Percentiles rank a stretch among this genome's conserved stretches.
phyloP scores from a whole-genome alignment of 2,113 vertebrate genomes.

The Callospermophilus lateralis region DNA sequence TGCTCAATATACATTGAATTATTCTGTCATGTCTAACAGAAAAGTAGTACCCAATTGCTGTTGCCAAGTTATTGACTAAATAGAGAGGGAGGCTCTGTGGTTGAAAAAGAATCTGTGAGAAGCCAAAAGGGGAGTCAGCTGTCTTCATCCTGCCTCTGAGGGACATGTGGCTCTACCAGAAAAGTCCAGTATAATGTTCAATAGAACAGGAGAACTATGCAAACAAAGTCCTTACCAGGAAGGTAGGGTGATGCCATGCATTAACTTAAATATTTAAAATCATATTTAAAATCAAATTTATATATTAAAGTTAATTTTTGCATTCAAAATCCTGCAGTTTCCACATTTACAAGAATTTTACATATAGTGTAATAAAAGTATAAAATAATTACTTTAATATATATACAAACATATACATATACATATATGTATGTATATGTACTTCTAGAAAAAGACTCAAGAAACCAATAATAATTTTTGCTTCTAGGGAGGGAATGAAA shows the following conservation, averaged over 20 bases:
- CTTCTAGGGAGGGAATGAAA: background rate
- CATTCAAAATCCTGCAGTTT: background rate
- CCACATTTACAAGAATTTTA: conserved; percentile 2
- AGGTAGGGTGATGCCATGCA: fast-evolving
- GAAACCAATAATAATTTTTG: background rate
- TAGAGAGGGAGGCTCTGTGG: background rate
- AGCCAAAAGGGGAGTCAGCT: background rate
- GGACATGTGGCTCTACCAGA: background rate
- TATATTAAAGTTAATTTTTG: background rate
- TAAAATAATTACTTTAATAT: background rate
- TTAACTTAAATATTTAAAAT: background rate
- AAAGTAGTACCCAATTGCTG: background rate
- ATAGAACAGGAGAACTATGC: background rate
- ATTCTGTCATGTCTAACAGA: background rate
- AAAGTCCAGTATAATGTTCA: background rate
- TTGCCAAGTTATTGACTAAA: background rate
- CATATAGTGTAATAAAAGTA: background rate
- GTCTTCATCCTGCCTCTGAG: background rate
- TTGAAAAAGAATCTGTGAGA: background rate
- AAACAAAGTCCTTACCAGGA: background rate
- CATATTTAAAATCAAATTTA: background rate
- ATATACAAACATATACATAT: too few relatives aligned
- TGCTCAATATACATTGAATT: fast-evolving
- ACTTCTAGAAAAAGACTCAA: background rate
- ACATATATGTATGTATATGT: background rate